phyloP scores from a whole-genome alignment of 2,113 vertebrate species.

The Variabilichromis moorii region DNA sequence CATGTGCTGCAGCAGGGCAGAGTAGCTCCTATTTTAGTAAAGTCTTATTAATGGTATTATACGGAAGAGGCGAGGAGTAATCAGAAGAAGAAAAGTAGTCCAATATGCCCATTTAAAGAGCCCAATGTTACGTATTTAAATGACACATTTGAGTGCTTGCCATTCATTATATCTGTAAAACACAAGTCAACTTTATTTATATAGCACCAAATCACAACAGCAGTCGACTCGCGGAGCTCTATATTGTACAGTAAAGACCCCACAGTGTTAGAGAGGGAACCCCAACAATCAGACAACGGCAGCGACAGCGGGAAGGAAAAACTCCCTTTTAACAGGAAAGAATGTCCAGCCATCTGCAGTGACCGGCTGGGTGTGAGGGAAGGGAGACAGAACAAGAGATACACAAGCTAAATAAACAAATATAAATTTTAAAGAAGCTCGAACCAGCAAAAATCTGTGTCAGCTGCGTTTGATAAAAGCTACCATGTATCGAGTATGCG shows the following conservation, averaged over 20 bases:
- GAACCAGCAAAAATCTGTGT: not conserved
- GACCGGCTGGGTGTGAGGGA: fast-evolving
- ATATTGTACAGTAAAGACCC: not conserved
- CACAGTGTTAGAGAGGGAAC: not conserved
- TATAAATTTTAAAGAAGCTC: not conserved
- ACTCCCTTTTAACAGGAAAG: not conserved
- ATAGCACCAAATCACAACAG: not conserved
- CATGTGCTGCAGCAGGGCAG: conserved; percentile 17
- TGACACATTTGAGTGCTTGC: not conserved
- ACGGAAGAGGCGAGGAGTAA: not conserved
- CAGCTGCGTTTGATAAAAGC: not conserved
- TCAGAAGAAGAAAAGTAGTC: not conserved
- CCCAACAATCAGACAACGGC: not conserved
- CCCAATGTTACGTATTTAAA: not conserved
- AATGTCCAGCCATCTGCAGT: not conserved
- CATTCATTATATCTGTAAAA: not conserved
- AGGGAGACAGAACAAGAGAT: not conserved
- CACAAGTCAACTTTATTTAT: not conserved
- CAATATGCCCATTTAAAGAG: not conserved
- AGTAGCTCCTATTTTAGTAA: conserved; percentile 16
- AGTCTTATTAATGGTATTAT: conserved; percentile 50
- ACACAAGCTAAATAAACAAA: not conserved
- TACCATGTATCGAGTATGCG: not conserved
- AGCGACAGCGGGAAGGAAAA: not conserved
- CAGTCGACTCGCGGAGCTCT: not conserved